Conservation (phyloP, 2,888 invertebrate species). For the Stenolophus ochropezus region DNA sequence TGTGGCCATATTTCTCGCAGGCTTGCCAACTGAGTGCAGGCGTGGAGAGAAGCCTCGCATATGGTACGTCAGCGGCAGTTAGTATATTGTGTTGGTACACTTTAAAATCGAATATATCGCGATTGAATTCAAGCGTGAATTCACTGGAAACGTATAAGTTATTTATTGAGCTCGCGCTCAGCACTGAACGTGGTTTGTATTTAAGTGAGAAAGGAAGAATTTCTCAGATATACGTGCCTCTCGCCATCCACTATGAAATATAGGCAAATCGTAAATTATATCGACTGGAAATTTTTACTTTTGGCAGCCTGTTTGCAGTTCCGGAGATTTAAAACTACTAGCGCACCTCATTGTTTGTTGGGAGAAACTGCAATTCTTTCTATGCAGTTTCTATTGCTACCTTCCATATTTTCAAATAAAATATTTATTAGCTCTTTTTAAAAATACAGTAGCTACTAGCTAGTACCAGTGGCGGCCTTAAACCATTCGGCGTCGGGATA, state of each 20-base stretch:
- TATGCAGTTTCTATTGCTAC: no score
- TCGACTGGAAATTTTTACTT: slow-evolving; percentile 41
- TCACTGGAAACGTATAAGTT: slow-evolving; percentile 32
- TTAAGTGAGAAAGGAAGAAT: slow-evolving; percentile 43
- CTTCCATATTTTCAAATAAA: no score
- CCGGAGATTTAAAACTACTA: background rate
- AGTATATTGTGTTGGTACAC: slow-evolving; percentile 40
- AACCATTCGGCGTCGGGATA: no score
- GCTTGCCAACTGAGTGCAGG: background rate
- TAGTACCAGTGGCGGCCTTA: no score
- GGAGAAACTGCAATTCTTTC: background rate
- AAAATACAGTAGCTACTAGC: no score
- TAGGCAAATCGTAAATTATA: slow-evolving; percentile 38
- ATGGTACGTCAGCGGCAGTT: slow-evolving; percentile 43
- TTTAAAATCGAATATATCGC: slow-evolving; percentile 47
- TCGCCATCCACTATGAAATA: slow-evolving; percentile 31
- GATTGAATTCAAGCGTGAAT: slow-evolving; percentile 44
- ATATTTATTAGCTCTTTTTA: no score
- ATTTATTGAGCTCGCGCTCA: slow-evolving; percentile 38
- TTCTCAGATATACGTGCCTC: slow-evolving; percentile 19
- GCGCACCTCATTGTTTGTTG: background rate
- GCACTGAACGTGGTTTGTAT: slow-evolving; percentile 40
- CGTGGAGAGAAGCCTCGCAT: slow-evolving; percentile 5
- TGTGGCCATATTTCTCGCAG: background rate
- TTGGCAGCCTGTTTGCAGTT: slow-evolving; percentile 21